These are phyloP conservation scores for Tetragnatha montana DNA, from an alignment of 2,888 invertebrate species.

Conservation along the genomic window DNA sequence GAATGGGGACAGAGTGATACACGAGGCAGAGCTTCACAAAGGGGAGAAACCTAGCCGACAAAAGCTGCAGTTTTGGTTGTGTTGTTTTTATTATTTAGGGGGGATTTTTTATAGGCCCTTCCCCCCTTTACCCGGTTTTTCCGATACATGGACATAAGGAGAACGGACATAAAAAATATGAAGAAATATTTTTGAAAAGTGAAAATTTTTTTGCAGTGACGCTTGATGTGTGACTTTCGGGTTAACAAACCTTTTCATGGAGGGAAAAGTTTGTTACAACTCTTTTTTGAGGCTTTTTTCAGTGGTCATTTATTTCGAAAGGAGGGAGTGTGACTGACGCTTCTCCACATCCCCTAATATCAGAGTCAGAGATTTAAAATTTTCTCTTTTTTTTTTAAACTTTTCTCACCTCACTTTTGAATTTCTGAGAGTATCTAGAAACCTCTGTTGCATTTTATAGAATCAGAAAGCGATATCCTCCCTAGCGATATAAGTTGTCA, in stretches of 20 bases:
- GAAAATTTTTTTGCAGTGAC: constrained; percentile 26
- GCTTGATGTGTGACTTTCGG: constrained; percentile 61
- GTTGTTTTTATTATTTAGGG: constrained; percentile 45
- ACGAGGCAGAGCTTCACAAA: constrained; percentile 57
- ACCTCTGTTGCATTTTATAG: no score
- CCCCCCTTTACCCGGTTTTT: constrained; percentile 24
- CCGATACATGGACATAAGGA: constrained; percentile 52
- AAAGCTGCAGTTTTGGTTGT: constrained; percentile 33
- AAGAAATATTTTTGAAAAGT: neutral
- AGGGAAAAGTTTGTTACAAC: constrained; percentile 65
- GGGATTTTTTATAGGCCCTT: neutral
- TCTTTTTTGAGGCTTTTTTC: constrained; percentile 39
- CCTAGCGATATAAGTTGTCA: no score
- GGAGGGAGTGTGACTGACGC: constrained; percentile 49
- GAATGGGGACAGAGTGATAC: constrained; percentile 68
- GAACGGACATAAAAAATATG: constrained; percentile 20
- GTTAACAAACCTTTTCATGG: constrained; percentile 68
- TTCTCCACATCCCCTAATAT: neutral
- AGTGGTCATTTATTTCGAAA: constrained; percentile 60
- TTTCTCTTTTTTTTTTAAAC: neutral
- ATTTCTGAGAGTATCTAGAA: neutral
- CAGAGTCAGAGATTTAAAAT: neutral
- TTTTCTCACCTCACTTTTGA: neutral
- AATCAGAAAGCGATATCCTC: no score
- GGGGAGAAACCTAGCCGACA: constrained; percentile 54